A percentile compares a stretch with the other conserved stretches of the same genome.
phyloP scores from a whole-genome alignment of 2,888 invertebrate species.

The Pocota personata region DNA sequence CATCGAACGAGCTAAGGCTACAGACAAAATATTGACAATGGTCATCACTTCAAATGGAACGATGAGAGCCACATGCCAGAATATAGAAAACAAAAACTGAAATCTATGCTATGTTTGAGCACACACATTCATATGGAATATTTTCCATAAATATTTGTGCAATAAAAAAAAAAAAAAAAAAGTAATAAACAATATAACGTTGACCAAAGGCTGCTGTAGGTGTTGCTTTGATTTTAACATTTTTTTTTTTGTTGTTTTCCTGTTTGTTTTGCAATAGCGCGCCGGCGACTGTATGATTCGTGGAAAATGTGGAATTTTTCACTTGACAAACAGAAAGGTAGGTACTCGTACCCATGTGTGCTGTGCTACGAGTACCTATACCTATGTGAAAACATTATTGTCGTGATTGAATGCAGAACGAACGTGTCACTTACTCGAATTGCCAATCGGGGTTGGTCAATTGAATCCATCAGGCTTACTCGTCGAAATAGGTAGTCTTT shows the following conservation, averaged over 20 bases:
- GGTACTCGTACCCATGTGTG: too few relatives aligned
- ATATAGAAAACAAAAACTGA: slow-evolving; percentile 22
- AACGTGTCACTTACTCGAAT: slow-evolving; percentile 55
- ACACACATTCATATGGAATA: slow-evolving; percentile 26
- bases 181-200: slow-evolving; percentile 18
- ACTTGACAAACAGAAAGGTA: background rate
- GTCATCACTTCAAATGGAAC: slow-evolving; percentile 39
- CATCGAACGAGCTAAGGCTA: background rate
- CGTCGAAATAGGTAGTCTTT: background rate
- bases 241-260: background rate
- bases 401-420: slow-evolving; percentile 45
- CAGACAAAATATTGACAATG: slow-evolving; percentile 46
- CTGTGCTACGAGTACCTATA: too few relatives aligned
- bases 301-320: slow-evolving; percentile 45
- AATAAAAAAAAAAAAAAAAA: slow-evolving; percentile 20
- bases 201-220: background rate
- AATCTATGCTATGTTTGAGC: slow-evolving; percentile 12
- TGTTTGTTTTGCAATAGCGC: slow-evolving; percentile 49
- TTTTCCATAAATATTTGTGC: slow-evolving; percentile 55
- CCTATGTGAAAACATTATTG: background rate
- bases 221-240: slow-evolving; percentile 23
- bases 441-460: slow-evolving; percentile 74
- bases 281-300: slow-evolving; percentile 42
- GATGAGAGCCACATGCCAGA: slow-evolving; percentile 12
- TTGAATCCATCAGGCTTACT: slow-evolving; percentile 28